Evolutionary conservation across 2,797 vertebrate species (phyloP), one percentile per base, ranked within the genome.

Genomic region (Buphagus erythrorhynchus): DNA sequence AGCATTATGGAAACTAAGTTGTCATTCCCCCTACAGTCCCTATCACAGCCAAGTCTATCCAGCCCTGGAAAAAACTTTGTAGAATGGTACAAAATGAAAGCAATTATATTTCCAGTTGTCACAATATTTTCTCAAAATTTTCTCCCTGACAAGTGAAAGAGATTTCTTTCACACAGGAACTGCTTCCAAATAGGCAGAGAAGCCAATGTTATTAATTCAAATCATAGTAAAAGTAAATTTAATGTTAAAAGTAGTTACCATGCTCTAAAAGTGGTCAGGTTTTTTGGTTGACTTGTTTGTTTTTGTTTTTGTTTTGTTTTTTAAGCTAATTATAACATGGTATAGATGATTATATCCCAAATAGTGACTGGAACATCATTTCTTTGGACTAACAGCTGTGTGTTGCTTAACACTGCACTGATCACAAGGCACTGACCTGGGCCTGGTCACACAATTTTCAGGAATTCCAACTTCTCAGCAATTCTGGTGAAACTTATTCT

Each of bases 81-180:
- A 82, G 71, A 94, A 87, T 86, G 18, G 49, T 87, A 80, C 61
- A 72, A 95, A 94, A 86, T 83, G 16, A 91, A 93, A 94, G 68
- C 71, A 93, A 91, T 76, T 86, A 51, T 42, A 87, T 94, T 94
- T 93, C 78, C 81, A 90, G 68, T 94, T 97, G 86, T 93, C 80
- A 90, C 62, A 86, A 62, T 90, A 82, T 94, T 95, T 94, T 92
- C 86, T 94, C 45, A 59, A 86, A 67, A 65, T 66, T 49, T 71
- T 92, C 71, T 87, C 52, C 57, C 58, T 92, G 74, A 91, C 54
- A 93, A 90, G 48, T 1, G 1, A 81, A 74, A 94, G 35, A 82
- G 28, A 83, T 81, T 86, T 71, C 54, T 74, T 91, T 89, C 10
- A 46, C 65, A 35, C 25, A 86, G 33, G 8, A 89, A 61, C 38